Evolutionary conservation across 2,113 vertebrate genomes (phyloP).

Genomic region (Brachionichthys hirsutus): DNA sequence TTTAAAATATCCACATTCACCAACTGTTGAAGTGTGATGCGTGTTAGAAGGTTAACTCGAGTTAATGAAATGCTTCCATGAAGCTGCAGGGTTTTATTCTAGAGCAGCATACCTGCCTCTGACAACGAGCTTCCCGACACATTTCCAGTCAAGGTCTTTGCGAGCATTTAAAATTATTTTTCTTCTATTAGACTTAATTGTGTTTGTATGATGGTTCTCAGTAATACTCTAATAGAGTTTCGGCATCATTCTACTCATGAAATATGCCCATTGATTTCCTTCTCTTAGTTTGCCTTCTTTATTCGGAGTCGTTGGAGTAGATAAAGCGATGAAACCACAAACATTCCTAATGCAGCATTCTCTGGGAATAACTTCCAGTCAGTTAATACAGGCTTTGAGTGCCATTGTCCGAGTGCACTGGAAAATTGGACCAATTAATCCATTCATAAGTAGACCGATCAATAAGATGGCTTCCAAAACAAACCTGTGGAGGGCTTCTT

Average conservation of each 20-base stretch:
- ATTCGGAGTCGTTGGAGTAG: slow-evolving; percentile 39
- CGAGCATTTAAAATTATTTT: slow-evolving; percentile 1
- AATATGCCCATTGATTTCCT: slow-evolving; percentile 45
- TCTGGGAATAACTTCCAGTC: slow-evolving; percentile 46
- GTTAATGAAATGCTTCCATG: no score
- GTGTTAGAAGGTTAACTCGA: no score
- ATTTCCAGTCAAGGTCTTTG: slow-evolving; percentile 22
- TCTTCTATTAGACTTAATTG: background rate
- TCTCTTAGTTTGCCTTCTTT: slow-evolving; percentile 25
- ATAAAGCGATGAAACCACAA: slow-evolving; percentile 43
- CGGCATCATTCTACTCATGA: slow-evolving; percentile 17
- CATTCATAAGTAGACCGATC: slow-evolving; percentile 71
- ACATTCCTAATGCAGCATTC: slow-evolving; percentile 41
- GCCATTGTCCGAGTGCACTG: slow-evolving; percentile 65
- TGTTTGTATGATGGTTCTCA: slow-evolving; percentile 4
- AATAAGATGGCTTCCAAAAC: slow-evolving; percentile 80
- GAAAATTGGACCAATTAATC: slow-evolving; percentile 66
- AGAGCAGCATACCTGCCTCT: background rate
- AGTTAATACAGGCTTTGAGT: slow-evolving; percentile 68
- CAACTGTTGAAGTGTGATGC: no score
- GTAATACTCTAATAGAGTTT: slow-evolving; percentile 29
- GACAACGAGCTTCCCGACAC: no score
- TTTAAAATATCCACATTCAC: no score
- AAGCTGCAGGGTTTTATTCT: no score
- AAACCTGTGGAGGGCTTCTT: slow-evolving; percentile 73